Base-by-base conservation (phyloP, 2,888 invertebrate species). In the Scrobipalpa costella region DNA sequence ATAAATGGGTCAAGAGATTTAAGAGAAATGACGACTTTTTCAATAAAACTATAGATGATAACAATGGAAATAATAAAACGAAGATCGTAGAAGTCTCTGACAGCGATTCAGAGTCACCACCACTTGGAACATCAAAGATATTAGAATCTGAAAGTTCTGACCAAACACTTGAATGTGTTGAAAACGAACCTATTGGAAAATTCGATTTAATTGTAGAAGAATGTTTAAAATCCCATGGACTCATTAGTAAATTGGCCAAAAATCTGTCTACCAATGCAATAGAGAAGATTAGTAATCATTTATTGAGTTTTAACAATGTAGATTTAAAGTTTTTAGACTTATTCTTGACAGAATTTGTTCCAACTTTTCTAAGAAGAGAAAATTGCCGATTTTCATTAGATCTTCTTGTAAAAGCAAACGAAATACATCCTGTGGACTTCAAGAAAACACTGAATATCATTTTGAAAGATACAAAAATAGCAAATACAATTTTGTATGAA, bases 1-100 rank as follows among this genome's bases (percentile, higher is more conserved):
- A 84, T 63, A 80, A 79, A 69, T 85, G 85, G 84, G 44, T 71
- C 1, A 66, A 68, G 63, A 70, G 66, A 19, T 84, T 85, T 52
- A 76, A 77, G 2, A 68, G 67, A 0, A 69, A 67, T 61, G 70
- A 68, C 52, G 21, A 52, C 1, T 62, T 2, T 17, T 8, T 47
- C 3, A 13, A 50, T 38, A 38, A 61, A 50, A 34, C 64, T 19
- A 34, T 6, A 7, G 49, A 67, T 33, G 36, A 62, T 57, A n/a
- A 67, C 58, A 47, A 67, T 13, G 27, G 57, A 62, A 59, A 57
- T 34, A 61, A 57, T n/a, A 61, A 57, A 17, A 66, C 50, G n/a
- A 61, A 66, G 8, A 15, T 36, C 1, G 2, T 63, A 55, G 59
- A 66, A 57, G 68, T 34, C 8, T 34, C 33, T 21, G 50, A 52